Conservation (phyloP, 1,140 invertebrate genomes). For the Aplysia californica region DNA sequence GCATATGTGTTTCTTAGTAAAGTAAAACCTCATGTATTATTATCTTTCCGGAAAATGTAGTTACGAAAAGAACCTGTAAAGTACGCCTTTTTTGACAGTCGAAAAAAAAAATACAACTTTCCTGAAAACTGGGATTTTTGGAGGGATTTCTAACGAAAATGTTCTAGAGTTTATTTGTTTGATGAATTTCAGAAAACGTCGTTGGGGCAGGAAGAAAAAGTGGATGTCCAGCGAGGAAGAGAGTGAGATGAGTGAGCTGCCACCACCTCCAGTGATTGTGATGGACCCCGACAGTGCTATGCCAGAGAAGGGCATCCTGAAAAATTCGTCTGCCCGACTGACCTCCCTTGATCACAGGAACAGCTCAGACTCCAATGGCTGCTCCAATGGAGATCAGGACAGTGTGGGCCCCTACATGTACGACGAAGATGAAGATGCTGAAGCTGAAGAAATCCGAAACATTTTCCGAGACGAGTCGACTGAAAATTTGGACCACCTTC, state of each 20-base stretch:
- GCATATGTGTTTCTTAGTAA: too few relatives aligned
- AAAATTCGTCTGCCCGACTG: slow-evolving; percentile 37
- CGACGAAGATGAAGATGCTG: slow-evolving; percentile 55
- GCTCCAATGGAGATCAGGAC: slow-evolving; percentile 50
- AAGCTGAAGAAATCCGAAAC: slow-evolving; percentile 56
- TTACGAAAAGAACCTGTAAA: too few relatives aligned
- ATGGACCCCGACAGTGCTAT: slow-evolving; percentile 56
- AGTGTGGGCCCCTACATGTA: slow-evolving; percentile 50
- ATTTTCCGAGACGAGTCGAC: slow-evolving; percentile 52
- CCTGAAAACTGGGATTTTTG: too few relatives aligned
- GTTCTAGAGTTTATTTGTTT: too few relatives aligned
- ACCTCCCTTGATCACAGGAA: slow-evolving; percentile 32
- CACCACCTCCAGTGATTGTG: slow-evolving; percentile 60
- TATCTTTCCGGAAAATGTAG: too few relatives aligned
- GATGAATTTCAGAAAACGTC: too few relatives aligned
- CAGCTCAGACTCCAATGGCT: slow-evolving; percentile 27
- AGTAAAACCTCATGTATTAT: too few relatives aligned
- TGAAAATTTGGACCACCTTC: slow-evolving; percentile 56
- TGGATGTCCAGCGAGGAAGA: slow-evolving; percentile 55
- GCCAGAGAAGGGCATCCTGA: slow-evolving; percentile 58
- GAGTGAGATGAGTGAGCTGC: slow-evolving; percentile 58
- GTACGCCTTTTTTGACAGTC: too few relatives aligned
- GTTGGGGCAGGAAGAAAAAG: slow-evolving; percentile 46
- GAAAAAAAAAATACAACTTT: too few relatives aligned
- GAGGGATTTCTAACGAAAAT: too few relatives aligned